Conservation (phyloP, 2,797 vertebrate genomes). For the Pipistrellus kuhlii region DNA sequence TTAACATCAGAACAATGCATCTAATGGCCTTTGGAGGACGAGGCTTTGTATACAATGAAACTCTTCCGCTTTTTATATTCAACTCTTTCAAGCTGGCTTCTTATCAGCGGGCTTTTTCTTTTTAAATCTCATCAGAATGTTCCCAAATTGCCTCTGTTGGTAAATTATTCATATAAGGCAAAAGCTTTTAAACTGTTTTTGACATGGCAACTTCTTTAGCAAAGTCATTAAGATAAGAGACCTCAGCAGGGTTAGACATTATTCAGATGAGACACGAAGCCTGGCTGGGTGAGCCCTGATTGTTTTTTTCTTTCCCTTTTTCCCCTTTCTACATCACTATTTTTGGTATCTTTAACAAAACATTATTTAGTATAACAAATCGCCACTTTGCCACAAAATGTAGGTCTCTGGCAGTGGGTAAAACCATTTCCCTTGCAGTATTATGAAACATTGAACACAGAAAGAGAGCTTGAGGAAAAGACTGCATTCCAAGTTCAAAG, state of each 20-base stretch:
- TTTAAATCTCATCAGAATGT: slow-evolving; percentile 63
- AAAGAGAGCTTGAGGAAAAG: slow-evolving; percentile 80
- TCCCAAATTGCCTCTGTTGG: slow-evolving; percentile 82
- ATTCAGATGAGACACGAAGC: slow-evolving; percentile 76
- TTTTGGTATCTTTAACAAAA: slow-evolving; percentile 71
- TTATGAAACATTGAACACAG: slow-evolving; percentile 81
- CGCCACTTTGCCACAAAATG: slow-evolving; percentile 74
- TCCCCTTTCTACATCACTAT: not conserved
- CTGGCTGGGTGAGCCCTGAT: not conserved
- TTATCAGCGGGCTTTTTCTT: slow-evolving; percentile 43
- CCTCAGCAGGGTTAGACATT: slow-evolving; percentile 66
- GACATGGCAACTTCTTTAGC: slow-evolving; percentile 81
- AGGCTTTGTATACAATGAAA: slow-evolving; percentile 34
- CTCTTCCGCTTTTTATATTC: slow-evolving; percentile 56
- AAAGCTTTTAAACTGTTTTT: slow-evolving; percentile 84
- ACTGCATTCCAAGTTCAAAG: slow-evolving; percentile 76
- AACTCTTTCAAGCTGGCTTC: slow-evolving; percentile 49
- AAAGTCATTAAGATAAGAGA: slow-evolving; percentile 84
- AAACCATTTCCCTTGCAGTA: slow-evolving; percentile 56
- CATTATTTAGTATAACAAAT: slow-evolving; percentile 76
- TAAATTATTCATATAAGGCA: slow-evolving; percentile 81
- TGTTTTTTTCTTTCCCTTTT: slow-evolving; percentile 44
- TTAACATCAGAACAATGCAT: slow-evolving; percentile 28
- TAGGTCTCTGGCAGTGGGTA: slow-evolving; percentile 51
- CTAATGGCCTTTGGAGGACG: slow-evolving; percentile 16